These are phyloP conservation scores for Tillus elongatus DNA, from an alignment of 2,888 invertebrate species.

Conservation along the genomic window DNA sequence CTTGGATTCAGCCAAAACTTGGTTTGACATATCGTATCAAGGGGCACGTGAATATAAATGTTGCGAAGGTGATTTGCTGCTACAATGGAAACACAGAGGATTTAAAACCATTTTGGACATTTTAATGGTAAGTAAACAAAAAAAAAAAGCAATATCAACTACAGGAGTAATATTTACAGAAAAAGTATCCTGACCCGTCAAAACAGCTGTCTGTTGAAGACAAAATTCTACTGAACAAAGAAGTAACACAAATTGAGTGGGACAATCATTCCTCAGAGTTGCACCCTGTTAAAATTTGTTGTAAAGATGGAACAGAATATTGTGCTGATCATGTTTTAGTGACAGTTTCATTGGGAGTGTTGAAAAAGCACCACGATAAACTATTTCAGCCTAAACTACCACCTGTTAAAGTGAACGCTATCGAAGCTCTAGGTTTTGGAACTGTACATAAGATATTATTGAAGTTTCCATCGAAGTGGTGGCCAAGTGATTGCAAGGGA, in stretches of 20 bases:
- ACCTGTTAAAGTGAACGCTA: conserved; percentile 45
- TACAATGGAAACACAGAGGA: conserved; percentile 68
- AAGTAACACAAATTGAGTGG: conserved; percentile 22
- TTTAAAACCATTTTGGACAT: conserved; percentile 59
- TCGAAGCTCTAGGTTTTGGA: conserved; percentile 53
- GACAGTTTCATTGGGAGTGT: conserved; percentile 60
- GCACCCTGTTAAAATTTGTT: conserved; percentile 40
- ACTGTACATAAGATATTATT: conserved; percentile 59
- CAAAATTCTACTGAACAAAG: conserved; percentile 25
- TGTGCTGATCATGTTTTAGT: conserved; percentile 56
- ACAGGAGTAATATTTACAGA: too few species aligned
- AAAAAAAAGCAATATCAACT: too few species aligned
- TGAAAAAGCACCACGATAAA: conserved; percentile 48
- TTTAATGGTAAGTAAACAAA: too few species aligned
- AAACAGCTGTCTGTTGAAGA: conserved; percentile 30
- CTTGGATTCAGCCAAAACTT: too few species aligned
- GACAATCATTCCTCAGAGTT: conserved; percentile 6
- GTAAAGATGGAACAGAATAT: conserved; percentile 46
- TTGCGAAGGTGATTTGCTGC: conserved; percentile 54
- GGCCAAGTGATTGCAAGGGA: conserved; percentile 48
- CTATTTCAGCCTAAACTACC: conserved; percentile 52
- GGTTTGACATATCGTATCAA: too few species aligned
- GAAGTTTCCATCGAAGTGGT: conserved; percentile 55
- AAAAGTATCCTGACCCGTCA: too few species aligned
- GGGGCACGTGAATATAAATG: too few species aligned